Evolutionary conservation across 2,888 invertebrate genomes (phyloP).

Genomic region (Shargacucullia verbasci): DNA sequence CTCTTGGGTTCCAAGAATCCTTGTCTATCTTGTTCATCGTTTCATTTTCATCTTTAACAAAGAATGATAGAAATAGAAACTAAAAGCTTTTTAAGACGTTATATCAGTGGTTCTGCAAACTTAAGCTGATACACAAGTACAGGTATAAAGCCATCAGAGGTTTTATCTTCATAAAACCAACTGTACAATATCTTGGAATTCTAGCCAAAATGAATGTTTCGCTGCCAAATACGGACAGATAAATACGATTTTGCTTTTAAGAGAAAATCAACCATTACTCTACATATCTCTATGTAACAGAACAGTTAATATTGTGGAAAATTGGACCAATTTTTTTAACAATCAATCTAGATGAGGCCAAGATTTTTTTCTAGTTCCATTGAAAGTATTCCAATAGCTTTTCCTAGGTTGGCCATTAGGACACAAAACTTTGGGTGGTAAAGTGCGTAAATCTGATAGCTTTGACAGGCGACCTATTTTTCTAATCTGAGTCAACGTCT

Average conservation of each 20-base stretch:
- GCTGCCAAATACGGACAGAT: conserved; percentile 4
- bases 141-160: conserved; percentile 16
- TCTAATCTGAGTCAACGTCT: conserved; percentile 62
- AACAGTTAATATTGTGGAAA: no score
- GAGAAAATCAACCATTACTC: no score
- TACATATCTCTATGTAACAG: no score
- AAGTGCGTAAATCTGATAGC: conserved; percentile 25
- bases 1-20: conserved; percentile 26
- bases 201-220: neutral
- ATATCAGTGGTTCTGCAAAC: neutral
- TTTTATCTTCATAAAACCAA: conserved; percentile 6
- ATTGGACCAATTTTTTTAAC: conserved; percentile 14
- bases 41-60: conserved; percentile 14
- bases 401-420: neutral
- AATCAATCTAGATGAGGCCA: conserved; percentile 17
- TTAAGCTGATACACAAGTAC: no score
- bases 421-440: conserved; percentile 1
- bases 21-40: conserved; percentile 23
- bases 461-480: conserved; percentile 48
- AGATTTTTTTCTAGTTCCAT: no score
- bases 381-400: no score
- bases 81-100: conserved; percentile 6
- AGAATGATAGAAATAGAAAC: conserved; percentile 25
- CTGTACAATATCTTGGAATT: conserved; percentile 13
- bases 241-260: no score